Base-by-base conservation (phyloP, 1,140 invertebrate species). In the Triops longicaudatus region DNA sequence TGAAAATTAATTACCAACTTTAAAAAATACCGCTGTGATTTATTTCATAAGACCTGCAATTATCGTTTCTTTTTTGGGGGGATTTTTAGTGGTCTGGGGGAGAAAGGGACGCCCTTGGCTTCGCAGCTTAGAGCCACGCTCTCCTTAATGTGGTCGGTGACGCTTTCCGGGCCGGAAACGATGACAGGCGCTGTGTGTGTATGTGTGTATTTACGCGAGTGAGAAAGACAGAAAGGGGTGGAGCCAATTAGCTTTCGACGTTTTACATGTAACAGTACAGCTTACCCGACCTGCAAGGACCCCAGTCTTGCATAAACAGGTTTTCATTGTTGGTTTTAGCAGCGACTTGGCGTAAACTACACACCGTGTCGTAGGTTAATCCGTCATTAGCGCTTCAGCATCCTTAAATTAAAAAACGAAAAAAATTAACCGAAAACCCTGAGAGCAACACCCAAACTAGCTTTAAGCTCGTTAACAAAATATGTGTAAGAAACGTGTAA, bases 51-150 rank as follows among this genome's bases (percentile, higher is more conserved):
- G n/a, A n/a, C n/a, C n/a, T n/a, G n/a, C n/a, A n/a, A n/a, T n/a
- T n/a, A n/a, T n/a, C n/a, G n/a, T n/a, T n/a, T n/a, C n/a, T n/a
- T n/a, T n/a, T n/a, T n/a, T n/a, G n/a, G n/a, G n/a, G n/a, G n/a
- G n/a, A n/a, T n/a, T n/a, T n/a, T n/a, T n/a, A n/a, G n/a, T n/a
- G n/a, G n/a, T n/a, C n/a, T n/a, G n/a, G n/a, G n/a, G n/a, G n/a
- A n/a, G n/a, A n/a, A n/a, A n/a, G 90, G 90, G 80, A 85, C 88
- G 1, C 89, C 90, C 50, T 85, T 86, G 10, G 85, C 87, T 83
- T 91, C 90, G 82, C 90, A 91, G 78, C 87, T 85, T 75, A 91
- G 81, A 0, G 87, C 85, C 10, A 88, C 79, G 43, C 85, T 83
- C 73, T 86, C 85, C 14, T 88, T 87, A 12, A 84, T 82, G 22